Conservation (phyloP, 2,113 vertebrate genomes). For the Nothocercus nigrocapillus region DNA sequence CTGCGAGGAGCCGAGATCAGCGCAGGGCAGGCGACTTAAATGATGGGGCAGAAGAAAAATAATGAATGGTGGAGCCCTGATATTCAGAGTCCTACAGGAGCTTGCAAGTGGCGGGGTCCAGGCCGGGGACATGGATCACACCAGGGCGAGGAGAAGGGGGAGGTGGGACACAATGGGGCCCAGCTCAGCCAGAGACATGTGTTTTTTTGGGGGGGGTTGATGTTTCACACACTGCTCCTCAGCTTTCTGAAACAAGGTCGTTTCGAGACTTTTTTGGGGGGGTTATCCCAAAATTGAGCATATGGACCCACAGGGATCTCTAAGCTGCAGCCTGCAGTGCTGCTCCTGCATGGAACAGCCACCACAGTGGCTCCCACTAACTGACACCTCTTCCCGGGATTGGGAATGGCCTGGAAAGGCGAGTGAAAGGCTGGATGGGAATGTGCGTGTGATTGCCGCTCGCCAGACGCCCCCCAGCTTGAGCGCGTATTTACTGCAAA, state of each 20-base stretch:
- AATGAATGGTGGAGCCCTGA: not conserved
- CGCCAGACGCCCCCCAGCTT: constrained; percentile 74
- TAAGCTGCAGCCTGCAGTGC: constrained; percentile 71
- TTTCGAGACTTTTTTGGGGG: not conserved
- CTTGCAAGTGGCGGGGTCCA: fast-evolving
- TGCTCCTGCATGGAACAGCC: constrained; percentile 55
- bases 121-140: not conserved
- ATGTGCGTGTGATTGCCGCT: constrained; percentile 70
- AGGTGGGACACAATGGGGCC: not conserved
- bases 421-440: constrained; percentile 77
- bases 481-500: constrained; percentile 69
- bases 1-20: fast-evolving
- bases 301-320: constrained; percentile 71
- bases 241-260: not conserved
- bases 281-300: too few species aligned
- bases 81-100: not conserved
- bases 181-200: fast-evolving
- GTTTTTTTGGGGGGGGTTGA: fast-evolving
- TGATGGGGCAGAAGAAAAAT: not conserved
- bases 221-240: fast-evolving
- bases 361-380: constrained; percentile 74
- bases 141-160: not conserved
- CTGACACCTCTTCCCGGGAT: constrained; percentile 80
- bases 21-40: not conserved
- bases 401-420: constrained; percentile 69